Evolutionary conservation across 2,113 vertebrate species (phyloP).

Genomic region (Scolopax mira): DNA sequence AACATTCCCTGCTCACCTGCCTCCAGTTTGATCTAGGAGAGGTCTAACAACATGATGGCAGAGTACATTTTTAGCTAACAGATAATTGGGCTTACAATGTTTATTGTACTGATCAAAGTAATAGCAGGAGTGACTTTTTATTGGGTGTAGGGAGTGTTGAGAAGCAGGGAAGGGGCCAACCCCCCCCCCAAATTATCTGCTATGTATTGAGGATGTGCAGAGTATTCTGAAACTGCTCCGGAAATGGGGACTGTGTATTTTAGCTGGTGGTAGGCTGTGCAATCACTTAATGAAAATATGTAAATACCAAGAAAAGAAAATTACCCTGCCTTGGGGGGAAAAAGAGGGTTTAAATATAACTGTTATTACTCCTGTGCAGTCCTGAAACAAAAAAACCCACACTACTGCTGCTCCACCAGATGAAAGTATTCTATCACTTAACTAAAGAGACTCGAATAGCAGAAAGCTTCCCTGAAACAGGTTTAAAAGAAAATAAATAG

Average conservation of each 20-base stretch:
- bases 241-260: neutral
- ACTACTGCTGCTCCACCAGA: neutral
- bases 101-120: neutral
- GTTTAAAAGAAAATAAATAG: neutral
- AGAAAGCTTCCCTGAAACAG: neutral
- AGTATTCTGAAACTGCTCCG: neutral
- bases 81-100: neutral
- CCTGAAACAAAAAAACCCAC: neutral
- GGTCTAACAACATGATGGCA: neutral
- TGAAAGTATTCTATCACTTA: neutral
- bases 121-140: neutral
- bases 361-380: neutral
- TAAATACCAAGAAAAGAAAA: neutral
- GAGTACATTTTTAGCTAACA: conserved; percentile 4
- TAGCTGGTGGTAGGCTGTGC: neutral
- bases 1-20: neutral
- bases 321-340: neutral
- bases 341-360: neutral
- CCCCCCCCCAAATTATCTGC: neutral
- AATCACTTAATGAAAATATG: neutral
- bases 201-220: neutral
- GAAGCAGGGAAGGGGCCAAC: neutral
- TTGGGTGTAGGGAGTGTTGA: neutral
- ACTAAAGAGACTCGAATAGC: neutral
- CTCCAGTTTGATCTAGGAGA: neutral